phyloP scores from a whole-genome alignment of 1,140 invertebrate genomes.

The Polypedilum pembai region DNA sequence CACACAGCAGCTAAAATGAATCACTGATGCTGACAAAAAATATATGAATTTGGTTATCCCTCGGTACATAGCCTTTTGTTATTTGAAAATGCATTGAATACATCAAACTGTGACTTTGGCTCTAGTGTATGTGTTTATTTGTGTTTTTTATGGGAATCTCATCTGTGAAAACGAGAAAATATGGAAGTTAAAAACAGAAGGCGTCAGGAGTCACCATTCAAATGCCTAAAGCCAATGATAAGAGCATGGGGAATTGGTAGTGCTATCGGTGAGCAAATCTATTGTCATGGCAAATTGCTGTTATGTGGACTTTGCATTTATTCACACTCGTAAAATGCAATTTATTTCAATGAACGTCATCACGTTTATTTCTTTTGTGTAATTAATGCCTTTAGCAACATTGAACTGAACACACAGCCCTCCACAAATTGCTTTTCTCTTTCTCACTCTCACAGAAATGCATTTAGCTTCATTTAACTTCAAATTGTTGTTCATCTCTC shows the following conservation, averaged over 20 bases:
- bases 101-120: not conserved
- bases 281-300: too few relatives aligned
- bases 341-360: not conserved
- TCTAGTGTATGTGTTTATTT: not conserved
- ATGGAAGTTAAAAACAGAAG: conserved; percentile 32
- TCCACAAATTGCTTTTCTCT: too few relatives aligned
- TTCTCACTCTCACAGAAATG: too few relatives aligned
- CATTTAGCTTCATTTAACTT: too few relatives aligned
- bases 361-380: not conserved
- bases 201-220: conserved; percentile 37
- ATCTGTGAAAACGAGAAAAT: conserved; percentile 24
- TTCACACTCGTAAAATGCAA: not conserved
- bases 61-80: not conserved
- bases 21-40: not conserved
- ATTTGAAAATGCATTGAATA: not conserved
- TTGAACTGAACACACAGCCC: too few relatives aligned
- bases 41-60: too few relatives aligned
- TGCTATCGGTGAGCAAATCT: conserved; percentile 42
- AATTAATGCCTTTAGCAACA: not conserved
- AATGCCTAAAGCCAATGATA: conserved; percentile 42
- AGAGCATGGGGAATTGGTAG: conserved; percentile 42
- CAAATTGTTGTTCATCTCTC: too few relatives aligned
- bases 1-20: not conserved
- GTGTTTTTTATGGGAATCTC: not conserved
- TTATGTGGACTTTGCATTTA: too few relatives aligned